A percentile compares a stretch with the other conserved stretches of the same genome.
These are phyloP conservation scores for Hafferia zeledoni DNA, from an alignment of 2,797 vertebrate genomes.

Conservation along the genomic window DNA sequence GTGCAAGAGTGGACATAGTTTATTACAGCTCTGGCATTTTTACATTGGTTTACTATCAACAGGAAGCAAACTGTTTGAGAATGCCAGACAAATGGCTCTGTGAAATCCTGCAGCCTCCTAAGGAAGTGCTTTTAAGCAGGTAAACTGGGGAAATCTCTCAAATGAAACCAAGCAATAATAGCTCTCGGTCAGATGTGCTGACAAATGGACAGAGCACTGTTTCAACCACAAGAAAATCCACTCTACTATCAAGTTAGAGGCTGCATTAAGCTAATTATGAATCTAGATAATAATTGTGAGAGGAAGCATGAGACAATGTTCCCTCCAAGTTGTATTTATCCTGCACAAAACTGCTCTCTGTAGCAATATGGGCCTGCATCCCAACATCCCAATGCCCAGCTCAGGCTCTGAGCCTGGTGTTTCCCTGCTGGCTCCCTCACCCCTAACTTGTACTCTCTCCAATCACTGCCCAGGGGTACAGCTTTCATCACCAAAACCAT, in stretches of 20 bases:
- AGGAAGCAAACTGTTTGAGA: conserved; percentile 64
- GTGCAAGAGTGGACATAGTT: neutral
- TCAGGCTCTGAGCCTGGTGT: neutral
- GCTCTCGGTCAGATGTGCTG: neutral
- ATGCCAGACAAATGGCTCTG: conserved; percentile 47
- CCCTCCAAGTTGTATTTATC: neutral
- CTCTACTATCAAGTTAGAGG: neutral
- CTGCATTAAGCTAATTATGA: neutral
- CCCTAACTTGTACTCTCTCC: neutral
- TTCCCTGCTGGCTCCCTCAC: neutral
- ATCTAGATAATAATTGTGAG: neutral
- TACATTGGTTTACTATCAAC: conserved; percentile 19
- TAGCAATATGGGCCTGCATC: neutral
- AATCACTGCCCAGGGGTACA: neutral
- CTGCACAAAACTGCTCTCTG: neutral
- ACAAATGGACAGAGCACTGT: neutral
- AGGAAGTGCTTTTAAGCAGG: conserved; percentile 49
- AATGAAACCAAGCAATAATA: conserved; percentile 5
- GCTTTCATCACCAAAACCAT: neutral
- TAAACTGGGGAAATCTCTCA: conserved; percentile 31
- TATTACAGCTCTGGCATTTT: conserved; percentile 38
- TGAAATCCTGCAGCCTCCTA: conserved; percentile 32
- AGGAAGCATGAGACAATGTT: neutral
- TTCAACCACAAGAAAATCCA: neutral
- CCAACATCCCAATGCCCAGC: neutral